These are phyloP conservation scores for Aphelocoma californica DNA, from an alignment of 2,797 vertebrate species.

Conservation along the genomic window DNA sequence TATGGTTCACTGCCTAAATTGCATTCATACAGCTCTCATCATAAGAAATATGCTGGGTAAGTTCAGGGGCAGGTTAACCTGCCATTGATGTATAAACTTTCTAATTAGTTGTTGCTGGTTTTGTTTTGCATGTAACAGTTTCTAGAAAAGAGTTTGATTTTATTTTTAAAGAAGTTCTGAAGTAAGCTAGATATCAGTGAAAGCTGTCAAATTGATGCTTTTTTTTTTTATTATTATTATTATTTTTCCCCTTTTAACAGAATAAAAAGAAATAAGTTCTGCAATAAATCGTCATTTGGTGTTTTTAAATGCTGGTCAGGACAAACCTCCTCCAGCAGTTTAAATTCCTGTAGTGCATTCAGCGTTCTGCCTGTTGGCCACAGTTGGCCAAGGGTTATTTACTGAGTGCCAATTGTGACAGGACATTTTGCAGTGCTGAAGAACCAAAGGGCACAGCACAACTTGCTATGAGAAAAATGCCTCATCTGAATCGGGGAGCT, in stretches of 20 bases:
- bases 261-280: neutral
- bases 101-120: neutral
- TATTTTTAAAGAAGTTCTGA: neutral
- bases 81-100: neutral
- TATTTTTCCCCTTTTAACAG: neutral
- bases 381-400: constrained; percentile 21
- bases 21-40: neutral
- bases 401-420: constrained; percentile 22
- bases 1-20: constrained; percentile 10
- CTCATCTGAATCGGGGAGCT: neutral
- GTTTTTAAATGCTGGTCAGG: neutral
- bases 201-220: neutral
- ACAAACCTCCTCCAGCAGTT: neutral
- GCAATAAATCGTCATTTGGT: neutral
- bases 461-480: neutral
- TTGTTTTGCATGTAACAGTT: neutral
- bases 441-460: neutral
- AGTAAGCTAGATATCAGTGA: neutral
- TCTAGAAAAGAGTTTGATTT: neutral
- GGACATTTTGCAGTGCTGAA: constrained; percentile 13
- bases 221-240: neutral
- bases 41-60: neutral
- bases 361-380: neutral
- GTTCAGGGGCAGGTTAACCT: constrained; percentile 2
- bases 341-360: neutral